Evolutionary conservation across 2,113 vertebrate species (phyloP).

Genomic region (Sarotherodon lohbergeri): DNA sequence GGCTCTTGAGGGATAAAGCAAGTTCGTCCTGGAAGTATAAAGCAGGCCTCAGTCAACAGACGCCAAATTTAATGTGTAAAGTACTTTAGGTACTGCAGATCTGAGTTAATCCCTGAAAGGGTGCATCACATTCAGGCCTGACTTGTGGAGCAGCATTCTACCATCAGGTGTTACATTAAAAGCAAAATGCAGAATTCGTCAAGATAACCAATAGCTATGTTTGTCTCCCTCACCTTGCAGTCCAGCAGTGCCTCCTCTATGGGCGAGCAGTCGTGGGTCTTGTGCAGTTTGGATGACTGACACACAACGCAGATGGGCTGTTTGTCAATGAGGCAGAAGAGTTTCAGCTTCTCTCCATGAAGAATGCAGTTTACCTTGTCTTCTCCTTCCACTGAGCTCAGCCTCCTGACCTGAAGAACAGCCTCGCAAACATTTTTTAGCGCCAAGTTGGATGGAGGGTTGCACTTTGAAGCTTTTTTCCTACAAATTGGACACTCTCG

Average conservation of each 20-base stretch:
- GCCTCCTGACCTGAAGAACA: slow-evolving; percentile 30
- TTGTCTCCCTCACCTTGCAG: slow-evolving; percentile 60
- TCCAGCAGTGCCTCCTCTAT: slow-evolving; percentile 62
- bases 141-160: slow-evolving; percentile 46
- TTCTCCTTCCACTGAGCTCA: background rate
- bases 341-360: slow-evolving; percentile 66
- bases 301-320: slow-evolving; percentile 72
- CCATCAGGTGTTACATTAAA: background rate
- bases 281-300: slow-evolving; percentile 65
- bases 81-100: background rate
- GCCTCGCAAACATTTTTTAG: slow-evolving; percentile 72
- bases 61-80: background rate
- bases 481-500: slow-evolving; percentile 65
- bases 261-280: slow-evolving; percentile 60
- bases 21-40: slow-evolving; percentile 57
- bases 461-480: slow-evolving; percentile 49
- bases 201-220: background rate
- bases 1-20: slow-evolving; percentile 26
- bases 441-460: slow-evolving; percentile 62
- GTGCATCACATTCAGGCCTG: background rate
- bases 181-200: background rate
- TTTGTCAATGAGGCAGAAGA: slow-evolving; percentile 68
- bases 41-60: background rate
- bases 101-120: background rate
- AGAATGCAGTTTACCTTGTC: slow-evolving; percentile 46